These are phyloP conservation scores for Rhingia campestris DNA, from an alignment of 2,888 invertebrate genomes.

Conservation along the genomic window DNA sequence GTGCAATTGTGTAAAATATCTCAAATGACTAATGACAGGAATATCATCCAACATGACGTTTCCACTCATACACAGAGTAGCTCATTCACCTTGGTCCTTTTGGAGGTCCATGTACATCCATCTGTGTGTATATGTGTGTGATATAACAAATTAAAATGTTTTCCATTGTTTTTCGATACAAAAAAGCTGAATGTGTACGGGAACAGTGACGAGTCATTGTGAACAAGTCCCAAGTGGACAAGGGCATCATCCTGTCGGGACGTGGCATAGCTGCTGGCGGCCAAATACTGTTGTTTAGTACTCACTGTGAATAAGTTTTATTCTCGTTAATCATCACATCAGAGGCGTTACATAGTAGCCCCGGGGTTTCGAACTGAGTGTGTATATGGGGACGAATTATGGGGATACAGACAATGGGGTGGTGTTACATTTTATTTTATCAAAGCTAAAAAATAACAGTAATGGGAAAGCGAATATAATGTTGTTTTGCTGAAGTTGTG, in stretches of 20 bases:
- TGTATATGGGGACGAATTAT: too few relatives aligned
- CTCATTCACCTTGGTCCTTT: neutral
- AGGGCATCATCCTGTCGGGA: conserved; percentile 4
- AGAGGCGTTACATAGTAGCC: neutral
- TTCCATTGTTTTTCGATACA: conserved; percentile 9
- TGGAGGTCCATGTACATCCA: neutral
- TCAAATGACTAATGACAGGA: conserved; percentile 42
- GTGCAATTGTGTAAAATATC: conserved; percentile 34
- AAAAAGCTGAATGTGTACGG: neutral
- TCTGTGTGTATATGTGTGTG: neutral
- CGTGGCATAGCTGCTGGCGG: neutral
- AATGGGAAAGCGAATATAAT: too few relatives aligned
- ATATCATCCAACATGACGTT: conserved; percentile 40
- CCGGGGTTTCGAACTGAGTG: too few relatives aligned
- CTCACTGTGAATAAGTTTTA: neutral
- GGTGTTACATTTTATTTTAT: too few relatives aligned
- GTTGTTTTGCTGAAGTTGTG: too few relatives aligned
- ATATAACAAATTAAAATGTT: conserved; percentile 47
- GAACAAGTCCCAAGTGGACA: neutral
- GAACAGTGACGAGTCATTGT: conserved; percentile 9
- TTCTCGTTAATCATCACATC: conserved; percentile 30
- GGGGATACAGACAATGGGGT: too few relatives aligned
- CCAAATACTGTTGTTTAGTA: neutral
- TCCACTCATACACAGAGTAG: neutral
- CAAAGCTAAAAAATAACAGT: too few relatives aligned